Percentiles rank a stretch among this genome's conserved stretches.
phyloP scores from a whole-genome alignment of 2,888 invertebrate species.

The Pollenia griseotomentosa region DNA sequence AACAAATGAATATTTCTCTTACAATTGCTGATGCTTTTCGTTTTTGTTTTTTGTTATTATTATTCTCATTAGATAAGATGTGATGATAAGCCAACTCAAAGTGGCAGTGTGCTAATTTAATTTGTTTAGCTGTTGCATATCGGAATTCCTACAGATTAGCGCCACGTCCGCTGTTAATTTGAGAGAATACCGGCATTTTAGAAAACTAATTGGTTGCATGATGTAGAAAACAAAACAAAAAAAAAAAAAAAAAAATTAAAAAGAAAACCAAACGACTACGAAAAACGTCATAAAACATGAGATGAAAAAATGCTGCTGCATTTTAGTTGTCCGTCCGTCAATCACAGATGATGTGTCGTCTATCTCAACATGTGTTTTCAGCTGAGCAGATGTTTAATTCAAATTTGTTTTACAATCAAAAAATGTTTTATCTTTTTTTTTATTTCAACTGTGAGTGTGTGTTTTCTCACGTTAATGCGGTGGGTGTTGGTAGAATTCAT shows the following conservation, averaged over 20 bases:
- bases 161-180: slow-evolving; percentile 69
- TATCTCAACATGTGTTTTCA: slow-evolving; percentile 43
- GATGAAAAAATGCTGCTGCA: slow-evolving; percentile 60
- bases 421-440: slow-evolving; percentile 10
- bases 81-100: slow-evolving; percentile 63
- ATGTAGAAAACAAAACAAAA: slow-evolving; percentile 14
- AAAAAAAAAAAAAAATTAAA: slow-evolving; percentile 7
- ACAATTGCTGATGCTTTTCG: slow-evolving; percentile 11
- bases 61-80: slow-evolving; percentile 49
- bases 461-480: background rate
- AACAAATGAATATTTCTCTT: slow-evolving; percentile 46
- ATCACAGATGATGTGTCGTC: slow-evolving; percentile 35
- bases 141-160: slow-evolving; percentile 74
- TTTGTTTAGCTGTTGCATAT: slow-evolving; percentile 74
- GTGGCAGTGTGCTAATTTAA: slow-evolving; percentile 70
- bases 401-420: slow-evolving; percentile 18
- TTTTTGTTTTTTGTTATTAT: slow-evolving; percentile 18
- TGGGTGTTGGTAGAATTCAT: background rate
- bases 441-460: background rate
- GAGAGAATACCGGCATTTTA: slow-evolving; percentile 69
- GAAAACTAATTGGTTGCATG: slow-evolving; percentile 43
- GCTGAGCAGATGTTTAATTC: slow-evolving; percentile 46
- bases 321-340: slow-evolving; percentile 36
- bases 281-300: slow-evolving; percentile 59
- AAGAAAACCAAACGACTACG: background rate